A percentile compares a stretch with the other conserved stretches of the same genome.
Conservation (phyloP, 2,888 invertebrate species). For the Tenthredo scrophulariae region DNA sequence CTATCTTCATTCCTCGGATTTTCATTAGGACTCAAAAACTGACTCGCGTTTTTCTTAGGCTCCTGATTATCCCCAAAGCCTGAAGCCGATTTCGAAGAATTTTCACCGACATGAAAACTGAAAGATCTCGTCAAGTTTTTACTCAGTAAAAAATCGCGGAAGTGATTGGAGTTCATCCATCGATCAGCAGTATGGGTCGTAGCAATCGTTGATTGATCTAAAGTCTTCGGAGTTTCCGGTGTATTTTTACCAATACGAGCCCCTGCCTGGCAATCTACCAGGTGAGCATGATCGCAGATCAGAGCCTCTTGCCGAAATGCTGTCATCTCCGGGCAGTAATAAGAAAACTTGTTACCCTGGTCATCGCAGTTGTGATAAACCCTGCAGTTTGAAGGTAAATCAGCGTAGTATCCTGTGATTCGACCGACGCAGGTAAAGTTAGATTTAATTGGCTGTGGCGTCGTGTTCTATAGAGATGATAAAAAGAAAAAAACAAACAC, state of each 20-base stretch:
- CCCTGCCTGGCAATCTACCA: conserved; percentile 68
- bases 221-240: background rate
- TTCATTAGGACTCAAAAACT: background rate
- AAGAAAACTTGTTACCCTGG: conserved; percentile 73
- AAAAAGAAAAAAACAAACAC: background rate
- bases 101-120: background rate
- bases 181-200: background rate
- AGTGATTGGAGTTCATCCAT: background rate
- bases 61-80: too few relatives aligned
- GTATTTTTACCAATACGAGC: background rate
- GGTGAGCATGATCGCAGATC: conserved; percentile 73
- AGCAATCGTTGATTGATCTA: background rate
- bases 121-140: background rate
- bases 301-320: conserved; percentile 73
- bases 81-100: background rate
- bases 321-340: conserved; percentile 72
- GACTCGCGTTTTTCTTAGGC: background rate
- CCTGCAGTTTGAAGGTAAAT: conserved; percentile 68
- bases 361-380: conserved; percentile 74
- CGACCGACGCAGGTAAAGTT: conserved; percentile 69
- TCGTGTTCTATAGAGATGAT: conserved; percentile 65
- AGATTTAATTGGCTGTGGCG: conserved; percentile 63
- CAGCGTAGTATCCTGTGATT: conserved; percentile 71
- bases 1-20: background rate
- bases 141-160: background rate